Conservation (phyloP, 2,888 invertebrate genomes). For the Coelinius sp. region DNA sequence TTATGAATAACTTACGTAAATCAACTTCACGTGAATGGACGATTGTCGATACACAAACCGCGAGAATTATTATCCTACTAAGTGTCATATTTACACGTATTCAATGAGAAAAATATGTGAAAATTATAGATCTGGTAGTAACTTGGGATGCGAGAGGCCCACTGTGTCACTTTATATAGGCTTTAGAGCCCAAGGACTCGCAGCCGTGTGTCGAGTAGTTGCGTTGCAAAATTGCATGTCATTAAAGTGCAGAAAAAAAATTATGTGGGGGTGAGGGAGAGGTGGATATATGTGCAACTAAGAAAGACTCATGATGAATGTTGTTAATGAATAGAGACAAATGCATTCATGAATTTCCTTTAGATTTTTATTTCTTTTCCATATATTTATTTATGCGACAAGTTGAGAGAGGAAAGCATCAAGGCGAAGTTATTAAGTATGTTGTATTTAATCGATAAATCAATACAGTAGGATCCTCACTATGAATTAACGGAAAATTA, state of each 20-base stretch:
- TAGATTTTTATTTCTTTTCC: slow-evolving; percentile 6
- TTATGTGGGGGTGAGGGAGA: slow-evolving; percentile 38
- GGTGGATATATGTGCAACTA: slow-evolving; percentile 45
- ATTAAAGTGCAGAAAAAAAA: slow-evolving; percentile 62
- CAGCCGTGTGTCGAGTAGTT: slow-evolving; percentile 51
- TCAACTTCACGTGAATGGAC: slow-evolving; percentile 48
- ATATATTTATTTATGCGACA: slow-evolving; percentile 24
- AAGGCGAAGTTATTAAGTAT: neutral
- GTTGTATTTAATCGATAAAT: neutral
- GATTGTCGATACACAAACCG: slow-evolving; percentile 49
- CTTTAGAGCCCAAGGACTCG: slow-evolving; percentile 67
- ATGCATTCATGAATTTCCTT: slow-evolving; percentile 22
- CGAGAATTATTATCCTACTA: slow-evolving; percentile 39
- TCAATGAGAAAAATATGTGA: slow-evolving; percentile 44
- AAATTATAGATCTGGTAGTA: slow-evolving; percentile 37
- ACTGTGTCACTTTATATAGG: slow-evolving; percentile 68
- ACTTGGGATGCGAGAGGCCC: slow-evolving; percentile 55
- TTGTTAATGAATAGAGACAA: slow-evolving; percentile 24
- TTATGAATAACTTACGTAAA: slow-evolving; percentile 56
- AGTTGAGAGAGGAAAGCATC: slow-evolving; percentile 42
- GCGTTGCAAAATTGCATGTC: slow-evolving; percentile 68
- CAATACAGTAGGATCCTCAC: neutral
- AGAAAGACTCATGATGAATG: slow-evolving; percentile 22
- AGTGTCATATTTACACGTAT: slow-evolving; percentile 56
- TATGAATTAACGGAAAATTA: neutral